A percentile compares a stretch with the other conserved stretches of the same genome.
These are phyloP conservation scores for Amyelois transitella DNA, from an alignment of 1,140 invertebrate genomes.

Conservation along the genomic window DNA sequence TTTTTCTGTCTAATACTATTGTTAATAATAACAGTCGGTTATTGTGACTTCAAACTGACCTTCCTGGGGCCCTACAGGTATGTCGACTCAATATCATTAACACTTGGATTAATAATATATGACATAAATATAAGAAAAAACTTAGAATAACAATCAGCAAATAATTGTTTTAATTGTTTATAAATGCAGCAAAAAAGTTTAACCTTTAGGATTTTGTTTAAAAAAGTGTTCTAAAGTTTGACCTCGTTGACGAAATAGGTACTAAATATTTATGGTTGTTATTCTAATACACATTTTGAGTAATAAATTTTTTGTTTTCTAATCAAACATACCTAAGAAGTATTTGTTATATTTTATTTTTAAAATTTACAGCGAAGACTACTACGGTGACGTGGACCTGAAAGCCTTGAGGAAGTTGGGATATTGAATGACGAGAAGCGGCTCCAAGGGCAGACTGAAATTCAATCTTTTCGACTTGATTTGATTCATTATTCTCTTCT, in stretches of 20 bases:
- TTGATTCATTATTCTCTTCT: constrained; percentile 39
- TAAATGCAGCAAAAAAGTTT: no score
- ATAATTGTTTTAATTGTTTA: no score
- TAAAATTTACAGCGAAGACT: constrained; percentile 83
- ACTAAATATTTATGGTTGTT: no score
- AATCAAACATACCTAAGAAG: no score
- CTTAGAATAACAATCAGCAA: no score
- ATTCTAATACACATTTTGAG: no score
- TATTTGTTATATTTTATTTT: constrained; percentile 1
- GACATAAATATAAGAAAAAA: no score
- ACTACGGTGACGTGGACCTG: constrained; percentile 88
- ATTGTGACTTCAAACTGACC: constrained; percentile 1
- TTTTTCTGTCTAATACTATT: constrained; percentile 37
- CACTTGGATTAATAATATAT: neutral
- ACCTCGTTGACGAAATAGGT: no score
- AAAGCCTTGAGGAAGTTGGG: constrained; percentile 87
- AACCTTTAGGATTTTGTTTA: no score
- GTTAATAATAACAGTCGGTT: constrained; percentile 22
- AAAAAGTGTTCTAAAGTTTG: no score
- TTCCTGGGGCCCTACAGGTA: constrained; percentile 11
- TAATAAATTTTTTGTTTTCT: no score
- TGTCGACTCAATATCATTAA: constrained; percentile 3
- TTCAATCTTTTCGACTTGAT: constrained; percentile 59
- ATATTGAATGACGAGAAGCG: constrained; percentile 76
- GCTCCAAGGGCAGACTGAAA: constrained; percentile 64